Conservation (phyloP, 2,888 invertebrate species). For the Allolobophora icterica region DNA sequence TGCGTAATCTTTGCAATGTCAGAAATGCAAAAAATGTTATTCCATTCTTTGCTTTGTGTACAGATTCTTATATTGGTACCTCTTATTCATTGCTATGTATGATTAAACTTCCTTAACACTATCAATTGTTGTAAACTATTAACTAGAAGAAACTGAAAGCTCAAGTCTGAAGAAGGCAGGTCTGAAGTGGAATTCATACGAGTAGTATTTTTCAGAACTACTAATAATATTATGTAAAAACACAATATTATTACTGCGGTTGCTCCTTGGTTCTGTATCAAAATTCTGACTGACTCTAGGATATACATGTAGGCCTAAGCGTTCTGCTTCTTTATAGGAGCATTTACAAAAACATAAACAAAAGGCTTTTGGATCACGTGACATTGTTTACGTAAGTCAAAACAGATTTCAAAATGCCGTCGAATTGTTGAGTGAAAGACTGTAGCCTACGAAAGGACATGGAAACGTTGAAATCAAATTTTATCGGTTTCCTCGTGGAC, state of each 20-base stretch:
- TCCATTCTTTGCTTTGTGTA: constrained; percentile 24
- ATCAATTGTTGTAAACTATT: constrained; percentile 18
- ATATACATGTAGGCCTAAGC: neutral
- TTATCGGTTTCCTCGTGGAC: no score
- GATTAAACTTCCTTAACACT: constrained; percentile 20
- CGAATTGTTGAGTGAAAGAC: no score
- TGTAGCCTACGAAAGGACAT: no score
- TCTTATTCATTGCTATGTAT: constrained; percentile 12
- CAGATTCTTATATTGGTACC: constrained; percentile 22
- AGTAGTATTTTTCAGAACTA: neutral
- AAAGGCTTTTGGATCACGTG: no score
- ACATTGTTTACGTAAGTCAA: no score
- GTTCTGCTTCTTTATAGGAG: no score
- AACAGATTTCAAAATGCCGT: no score
- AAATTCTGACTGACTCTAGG: neutral
- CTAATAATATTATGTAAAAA: no score
- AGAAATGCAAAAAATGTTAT: constrained; percentile 25
- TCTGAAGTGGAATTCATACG: neutral
- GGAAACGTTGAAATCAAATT: no score
- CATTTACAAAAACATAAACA: no score
- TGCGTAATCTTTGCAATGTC: constrained; percentile 25
- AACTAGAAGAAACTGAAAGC: neutral
- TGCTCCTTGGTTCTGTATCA: neutral
- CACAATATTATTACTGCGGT: neutral
- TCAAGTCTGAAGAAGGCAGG: neutral